Evolutionary conservation across 2,113 vertebrate species (phyloP).

Genomic region (Phalacrocorax brasilianus): DNA sequence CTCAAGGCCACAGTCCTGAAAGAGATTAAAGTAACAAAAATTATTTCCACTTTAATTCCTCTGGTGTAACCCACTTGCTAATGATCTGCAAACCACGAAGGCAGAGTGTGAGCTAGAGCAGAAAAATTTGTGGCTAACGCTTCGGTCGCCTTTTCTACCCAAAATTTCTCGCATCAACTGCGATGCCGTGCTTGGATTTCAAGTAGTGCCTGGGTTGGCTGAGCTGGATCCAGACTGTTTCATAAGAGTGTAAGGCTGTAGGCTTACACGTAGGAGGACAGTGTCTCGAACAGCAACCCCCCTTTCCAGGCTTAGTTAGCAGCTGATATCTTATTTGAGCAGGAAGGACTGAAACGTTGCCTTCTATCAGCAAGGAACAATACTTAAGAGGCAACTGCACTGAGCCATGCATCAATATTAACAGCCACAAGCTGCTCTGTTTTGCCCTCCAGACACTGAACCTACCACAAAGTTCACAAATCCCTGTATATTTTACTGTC

Average conservation of each 20-base stretch:
- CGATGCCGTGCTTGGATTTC: not conserved
- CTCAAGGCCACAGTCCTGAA: slow-evolving; percentile 84
- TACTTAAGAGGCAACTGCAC: not conserved
- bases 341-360: not conserved
- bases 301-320: not conserved
- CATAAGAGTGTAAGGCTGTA: not conserved
- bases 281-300: not conserved
- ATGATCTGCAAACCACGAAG: not conserved
- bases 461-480: fast-evolving
- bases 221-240: not conserved
- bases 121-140: not conserved
- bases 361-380: not conserved
- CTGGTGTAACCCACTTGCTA: not conserved
- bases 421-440: not conserved
- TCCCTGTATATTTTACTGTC: not conserved
- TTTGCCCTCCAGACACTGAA: not conserved
- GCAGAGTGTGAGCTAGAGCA: not conserved
- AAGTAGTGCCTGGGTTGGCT: not conserved
- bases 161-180: not conserved
- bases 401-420: not conserved
- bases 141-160: not conserved
- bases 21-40: slow-evolving; percentile 12
- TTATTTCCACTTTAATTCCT: not conserved
- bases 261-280: not conserved
- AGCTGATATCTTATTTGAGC: not conserved